Conservation (phyloP, 2,888 invertebrate species). For the Cryptosula pallasiana region DNA sequence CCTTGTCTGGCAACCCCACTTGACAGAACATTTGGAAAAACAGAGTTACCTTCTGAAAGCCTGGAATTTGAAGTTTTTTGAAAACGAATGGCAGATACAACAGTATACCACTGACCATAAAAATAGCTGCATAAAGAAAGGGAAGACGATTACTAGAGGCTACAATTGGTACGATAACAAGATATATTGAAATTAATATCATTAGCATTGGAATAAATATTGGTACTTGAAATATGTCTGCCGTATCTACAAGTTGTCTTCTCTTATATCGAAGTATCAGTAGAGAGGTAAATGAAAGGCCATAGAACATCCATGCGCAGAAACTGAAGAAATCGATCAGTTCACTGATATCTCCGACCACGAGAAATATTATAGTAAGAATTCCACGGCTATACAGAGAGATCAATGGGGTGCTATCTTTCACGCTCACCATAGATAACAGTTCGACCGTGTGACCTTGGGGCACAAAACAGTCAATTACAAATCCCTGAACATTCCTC, state of each 20-base stretch:
- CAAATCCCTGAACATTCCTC: too few species aligned
- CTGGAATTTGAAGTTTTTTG: neutral
- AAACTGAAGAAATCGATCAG: conserved; percentile 25
- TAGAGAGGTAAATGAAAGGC: conserved; percentile 22
- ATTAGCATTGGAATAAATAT: neutral
- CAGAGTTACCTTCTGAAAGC: conserved; percentile 8
- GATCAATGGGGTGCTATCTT: conserved; percentile 7
- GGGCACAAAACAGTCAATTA: too few species aligned
- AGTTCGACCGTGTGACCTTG: conserved; percentile 21
- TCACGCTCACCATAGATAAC: conserved; percentile 20
- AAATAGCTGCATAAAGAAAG: conserved; percentile 11
- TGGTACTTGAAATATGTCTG: conserved; percentile 12
- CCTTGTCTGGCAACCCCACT: neutral
- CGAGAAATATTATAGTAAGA: neutral
- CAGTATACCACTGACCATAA: conserved; percentile 9
- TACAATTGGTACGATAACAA: conserved; percentile 1
- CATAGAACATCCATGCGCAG: conserved; percentile 23
- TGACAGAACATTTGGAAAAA: conserved; percentile 19
- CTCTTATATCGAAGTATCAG: neutral
- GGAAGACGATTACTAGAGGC: neutral
- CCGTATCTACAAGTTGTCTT: neutral
- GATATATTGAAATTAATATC: neutral
- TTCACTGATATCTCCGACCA: neutral
- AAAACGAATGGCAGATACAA: conserved; percentile 21
- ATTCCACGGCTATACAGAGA: neutral